Evolutionary conservation across 2,113 vertebrate genomes (phyloP).

Genomic region (Thryonomys swinderianus): DNA sequence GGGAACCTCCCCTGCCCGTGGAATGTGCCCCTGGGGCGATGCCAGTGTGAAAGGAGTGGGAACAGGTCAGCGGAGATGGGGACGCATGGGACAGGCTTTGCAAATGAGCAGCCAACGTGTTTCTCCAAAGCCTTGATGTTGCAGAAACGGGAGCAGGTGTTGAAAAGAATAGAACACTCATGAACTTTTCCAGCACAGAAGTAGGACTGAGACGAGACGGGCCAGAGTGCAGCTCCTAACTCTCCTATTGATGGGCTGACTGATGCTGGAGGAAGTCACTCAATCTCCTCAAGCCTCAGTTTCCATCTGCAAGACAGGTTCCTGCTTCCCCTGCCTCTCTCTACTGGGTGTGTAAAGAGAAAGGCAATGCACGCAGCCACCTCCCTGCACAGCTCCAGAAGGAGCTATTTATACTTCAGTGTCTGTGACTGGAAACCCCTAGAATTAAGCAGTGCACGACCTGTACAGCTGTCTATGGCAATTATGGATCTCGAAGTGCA

Average conservation of each 20-base stretch:
- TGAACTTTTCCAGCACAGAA: background rate
- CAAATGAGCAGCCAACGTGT: background rate
- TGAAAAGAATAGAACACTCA: background rate
- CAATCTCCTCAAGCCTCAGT: background rate
- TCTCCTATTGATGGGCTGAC: background rate
- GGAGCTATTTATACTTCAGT: background rate
- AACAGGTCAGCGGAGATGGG: background rate
- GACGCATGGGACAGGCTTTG: background rate
- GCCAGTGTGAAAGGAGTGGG: background rate
- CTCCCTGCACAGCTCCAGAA: background rate
- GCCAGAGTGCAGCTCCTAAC: background rate
- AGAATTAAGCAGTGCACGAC: background rate
- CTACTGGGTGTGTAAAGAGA: background rate
- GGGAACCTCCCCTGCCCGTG: background rate
- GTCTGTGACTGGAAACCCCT: accelerated
- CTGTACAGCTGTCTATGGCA: background rate
- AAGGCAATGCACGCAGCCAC: accelerated
- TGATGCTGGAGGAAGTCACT: background rate
- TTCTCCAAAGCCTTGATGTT: background rate
- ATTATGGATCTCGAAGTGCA: background rate
- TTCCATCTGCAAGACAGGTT: background rate
- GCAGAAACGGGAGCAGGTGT: background rate
- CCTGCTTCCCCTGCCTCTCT: background rate
- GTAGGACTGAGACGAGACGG: background rate
- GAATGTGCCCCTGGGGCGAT: background rate